phyloP scores from a whole-genome alignment of 2,797 vertebrate species.

The Girardinus metallicus region DNA sequence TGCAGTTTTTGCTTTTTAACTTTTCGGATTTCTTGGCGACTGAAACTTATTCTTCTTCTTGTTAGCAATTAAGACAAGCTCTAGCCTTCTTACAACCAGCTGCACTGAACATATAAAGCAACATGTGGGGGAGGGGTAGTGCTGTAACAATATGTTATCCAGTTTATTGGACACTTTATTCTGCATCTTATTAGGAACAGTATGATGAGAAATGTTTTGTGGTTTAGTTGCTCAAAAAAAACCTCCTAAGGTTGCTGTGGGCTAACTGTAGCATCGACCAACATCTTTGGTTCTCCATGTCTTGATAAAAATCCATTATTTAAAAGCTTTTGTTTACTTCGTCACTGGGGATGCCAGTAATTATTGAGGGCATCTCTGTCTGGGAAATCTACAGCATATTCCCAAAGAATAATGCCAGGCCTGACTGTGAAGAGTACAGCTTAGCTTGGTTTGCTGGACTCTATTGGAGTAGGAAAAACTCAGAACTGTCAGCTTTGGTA shows the following conservation, averaged over 20 bases:
- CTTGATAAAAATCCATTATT: neutral
- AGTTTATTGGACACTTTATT: neutral
- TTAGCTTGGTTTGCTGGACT: constrained; percentile 62
- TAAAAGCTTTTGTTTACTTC: neutral
- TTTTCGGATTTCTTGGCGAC: neutral
- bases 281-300: neutral
- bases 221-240: neutral
- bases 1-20: neutral
- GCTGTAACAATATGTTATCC: neutral
- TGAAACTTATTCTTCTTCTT: neutral
- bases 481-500: constrained; percentile 65
- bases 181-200: neutral
- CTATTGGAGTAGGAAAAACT: constrained; percentile 74
- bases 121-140: neutral
- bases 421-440: constrained; percentile 3
- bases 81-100: neutral
- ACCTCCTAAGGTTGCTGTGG: neutral
- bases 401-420: constrained; percentile 11
- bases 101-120: neutral
- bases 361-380: neutral
- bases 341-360: neutral
- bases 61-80: neutral
- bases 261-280: neutral
- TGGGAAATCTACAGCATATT: constrained; percentile 15
- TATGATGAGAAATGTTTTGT: neutral